Conservation (phyloP, 92 coral and sea anemone genomes). For the Porites rus region DNA sequence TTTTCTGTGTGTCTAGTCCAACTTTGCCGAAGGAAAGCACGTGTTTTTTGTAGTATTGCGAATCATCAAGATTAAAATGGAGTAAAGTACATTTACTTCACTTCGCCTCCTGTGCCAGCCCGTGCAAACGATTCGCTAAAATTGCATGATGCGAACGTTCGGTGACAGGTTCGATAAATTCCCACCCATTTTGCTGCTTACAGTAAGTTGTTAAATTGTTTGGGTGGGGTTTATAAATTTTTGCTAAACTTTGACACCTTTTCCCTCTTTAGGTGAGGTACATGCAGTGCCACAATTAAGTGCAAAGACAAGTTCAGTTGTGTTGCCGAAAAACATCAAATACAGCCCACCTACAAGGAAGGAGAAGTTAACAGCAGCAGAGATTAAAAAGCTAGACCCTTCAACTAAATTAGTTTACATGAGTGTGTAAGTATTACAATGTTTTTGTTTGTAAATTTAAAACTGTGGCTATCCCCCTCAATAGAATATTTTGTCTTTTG, state of each 20-base stretch:
- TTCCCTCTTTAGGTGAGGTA: no score
- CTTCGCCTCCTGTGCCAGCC: no score
- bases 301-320: neutral
- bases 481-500: no score
- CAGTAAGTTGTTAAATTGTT: no score
- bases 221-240: no score
- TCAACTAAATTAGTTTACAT: neutral
- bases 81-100: neutral
- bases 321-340: neutral
- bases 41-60: conserved; percentile 1
- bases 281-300: no score
- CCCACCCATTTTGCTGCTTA: no score
- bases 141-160: no score
- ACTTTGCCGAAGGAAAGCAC: conserved; percentile 5
- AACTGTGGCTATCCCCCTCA: neutral
- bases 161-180: no score
- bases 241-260: no score
- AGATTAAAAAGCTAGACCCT: neutral
- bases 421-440: neutral
- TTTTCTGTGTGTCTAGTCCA: conserved; percentile 4
- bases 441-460: neutral
- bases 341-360: neutral
- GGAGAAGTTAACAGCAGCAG: neutral
- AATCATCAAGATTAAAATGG: conserved; percentile 5
- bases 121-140: no score